Conservation (phyloP, 1,140 invertebrate species). For the Nilaparvata lugens region DNA sequence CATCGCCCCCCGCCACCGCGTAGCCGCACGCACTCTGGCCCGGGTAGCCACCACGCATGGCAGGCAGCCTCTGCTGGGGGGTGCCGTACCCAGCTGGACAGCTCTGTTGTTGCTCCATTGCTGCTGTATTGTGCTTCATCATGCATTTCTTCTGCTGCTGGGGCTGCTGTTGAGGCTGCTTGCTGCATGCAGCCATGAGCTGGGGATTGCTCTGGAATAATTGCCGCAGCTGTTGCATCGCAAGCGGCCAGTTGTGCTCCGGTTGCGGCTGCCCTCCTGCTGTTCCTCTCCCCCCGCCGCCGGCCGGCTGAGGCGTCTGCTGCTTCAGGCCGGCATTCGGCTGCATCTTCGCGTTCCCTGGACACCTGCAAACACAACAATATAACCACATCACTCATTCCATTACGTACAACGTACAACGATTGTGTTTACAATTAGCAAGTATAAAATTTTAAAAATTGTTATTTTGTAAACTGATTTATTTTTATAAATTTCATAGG, state of each 20-base stretch:
- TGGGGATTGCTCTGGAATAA: constrained; percentile 92
- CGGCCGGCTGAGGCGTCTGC: constrained; percentile 17
- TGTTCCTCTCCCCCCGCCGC: constrained; percentile 26
- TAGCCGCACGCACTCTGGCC: constrained; percentile 28
- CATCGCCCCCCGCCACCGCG: constrained; percentile 31
- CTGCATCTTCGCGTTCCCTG: constrained; percentile 21
- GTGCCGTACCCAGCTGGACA: constrained; percentile 22
- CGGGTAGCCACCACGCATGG: constrained; percentile 25
- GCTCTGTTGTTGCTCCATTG: constrained; percentile 37
- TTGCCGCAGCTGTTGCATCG: constrained; percentile 80
- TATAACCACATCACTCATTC: too few species aligned
- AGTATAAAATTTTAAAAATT: too few species aligned
- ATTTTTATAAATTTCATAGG: too few species aligned
- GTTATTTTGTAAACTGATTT: too few species aligned
- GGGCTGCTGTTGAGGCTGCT: constrained; percentile 46
- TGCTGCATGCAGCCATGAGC: constrained; percentile 94
- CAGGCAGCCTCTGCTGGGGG: constrained; percentile 34
- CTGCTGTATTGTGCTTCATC: constrained; percentile 45
- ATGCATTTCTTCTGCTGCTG: constrained; percentile 39
- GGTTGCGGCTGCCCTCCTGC: constrained; percentile 25
- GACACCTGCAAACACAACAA: constrained; percentile 27
- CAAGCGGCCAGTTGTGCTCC: constrained; percentile 30
- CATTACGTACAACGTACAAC: too few species aligned
- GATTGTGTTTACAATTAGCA: too few species aligned
- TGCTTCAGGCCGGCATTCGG: constrained; percentile 18